Evolutionary conservation across 2,113 vertebrate species (phyloP), one percentile per base, ranked within the genome.

Genomic region (Beaufortia kweichowensis): DNA sequence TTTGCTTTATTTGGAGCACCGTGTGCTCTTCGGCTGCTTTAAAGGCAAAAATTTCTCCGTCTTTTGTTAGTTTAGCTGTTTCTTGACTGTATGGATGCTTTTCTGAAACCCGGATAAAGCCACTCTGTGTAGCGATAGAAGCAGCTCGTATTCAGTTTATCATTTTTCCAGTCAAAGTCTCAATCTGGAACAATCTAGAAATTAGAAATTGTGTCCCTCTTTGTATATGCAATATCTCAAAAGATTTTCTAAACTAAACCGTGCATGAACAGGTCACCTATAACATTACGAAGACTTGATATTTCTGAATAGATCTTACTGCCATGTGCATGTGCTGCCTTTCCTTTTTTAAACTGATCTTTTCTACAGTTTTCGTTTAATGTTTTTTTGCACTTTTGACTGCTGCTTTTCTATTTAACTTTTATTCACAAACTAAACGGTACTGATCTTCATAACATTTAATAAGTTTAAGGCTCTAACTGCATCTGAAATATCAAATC

Each of bases 331-430:
- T 76, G 35, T 72, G 7, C 59, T 11, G n/a, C 12, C 55, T 61
- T 57, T 79, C 19, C 23, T 71, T 61, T n/a, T n/a, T 14, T n/a
- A 21, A 24, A 17, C 53, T 29, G 14, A 46, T 33, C 24, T 31
- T 55, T 5, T 29, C 70, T 50, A 4, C 11, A 9, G 23, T 53
- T 21, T 53, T 48, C n/a, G 21, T 29, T 21, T 48, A 3, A 62
- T 55, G 17, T 71, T 35, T 65, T n/a, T 19, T 66, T 62, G 56
- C 78, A 71, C 79, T 57, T 64, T 80, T 1, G 12, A 70, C 48
- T 35, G 19, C 50, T 35, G 63, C 65, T 53, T 62, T 60, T 60
- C 26, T 23, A 24, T 11, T 68, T 11, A 12, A 26, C n/a, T 43
- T 67, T 75, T 10, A 26, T 63, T 48, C 15, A 21, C 19, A 50